Evolutionary conservation across 2,797 vertebrate species (phyloP).

Genomic region (Myiothlypis chrysogaster): DNA sequence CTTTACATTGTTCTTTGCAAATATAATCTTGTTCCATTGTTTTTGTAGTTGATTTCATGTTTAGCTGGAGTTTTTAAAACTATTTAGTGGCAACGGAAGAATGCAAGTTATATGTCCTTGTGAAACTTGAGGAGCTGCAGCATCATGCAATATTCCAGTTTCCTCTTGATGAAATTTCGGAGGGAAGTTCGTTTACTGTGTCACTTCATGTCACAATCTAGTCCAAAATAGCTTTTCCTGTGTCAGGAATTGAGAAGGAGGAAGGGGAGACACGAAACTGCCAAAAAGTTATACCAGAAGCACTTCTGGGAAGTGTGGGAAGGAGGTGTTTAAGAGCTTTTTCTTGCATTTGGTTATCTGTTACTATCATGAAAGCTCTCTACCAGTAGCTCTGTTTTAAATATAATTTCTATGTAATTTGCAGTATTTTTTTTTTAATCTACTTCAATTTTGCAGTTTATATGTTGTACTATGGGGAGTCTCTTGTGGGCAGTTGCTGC

Average conservation of each 20-base stretch:
- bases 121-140: background rate
- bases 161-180: background rate
- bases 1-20: background rate
- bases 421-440: background rate
- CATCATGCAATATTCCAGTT: background rate
- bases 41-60: background rate
- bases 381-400: background rate
- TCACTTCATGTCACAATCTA: constrained; percentile 37
- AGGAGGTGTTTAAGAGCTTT: background rate
- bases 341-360: background rate
- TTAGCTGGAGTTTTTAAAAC: background rate
- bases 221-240: constrained; percentile 3
- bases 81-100: background rate
- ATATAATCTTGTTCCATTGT: background rate
- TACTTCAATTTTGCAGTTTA: background rate
- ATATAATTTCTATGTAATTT: background rate
- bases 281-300: background rate
- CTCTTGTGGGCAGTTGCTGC: background rate
- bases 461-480: background rate
- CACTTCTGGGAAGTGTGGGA: background rate
- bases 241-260: background rate
- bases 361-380: background rate
- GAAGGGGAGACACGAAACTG: background rate
- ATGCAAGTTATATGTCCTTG: background rate
- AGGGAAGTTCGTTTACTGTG: constrained; percentile 27